Evolutionary conservation across 2,888 invertebrate species (phyloP).

Genomic region (Coelopa pilipes): DNA sequence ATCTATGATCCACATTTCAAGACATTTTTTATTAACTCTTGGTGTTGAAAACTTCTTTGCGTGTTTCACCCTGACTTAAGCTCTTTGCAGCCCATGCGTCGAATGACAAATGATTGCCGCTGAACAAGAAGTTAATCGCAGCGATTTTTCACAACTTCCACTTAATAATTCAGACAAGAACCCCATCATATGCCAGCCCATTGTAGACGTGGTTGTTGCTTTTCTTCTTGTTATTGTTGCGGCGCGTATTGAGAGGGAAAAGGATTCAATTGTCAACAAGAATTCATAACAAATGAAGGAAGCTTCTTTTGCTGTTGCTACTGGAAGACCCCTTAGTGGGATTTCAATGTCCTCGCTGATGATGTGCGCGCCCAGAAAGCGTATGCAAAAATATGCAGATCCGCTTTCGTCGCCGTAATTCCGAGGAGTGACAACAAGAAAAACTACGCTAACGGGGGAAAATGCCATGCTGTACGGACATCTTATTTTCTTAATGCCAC

Average conservation of each 20-base stretch:
- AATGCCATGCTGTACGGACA: slow-evolving; percentile 25
- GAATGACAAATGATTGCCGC: slow-evolving; percentile 56
- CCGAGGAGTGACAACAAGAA: neutral
- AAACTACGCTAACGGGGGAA: neutral
- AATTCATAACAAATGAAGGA: slow-evolving; percentile 26
- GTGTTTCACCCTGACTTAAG: neutral
- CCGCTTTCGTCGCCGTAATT: slow-evolving; percentile 61
- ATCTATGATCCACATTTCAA: neutral
- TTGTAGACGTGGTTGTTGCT: neutral
- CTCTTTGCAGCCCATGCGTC: neutral
- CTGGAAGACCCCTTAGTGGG: slow-evolving; percentile 51
- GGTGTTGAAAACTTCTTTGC: neutral
- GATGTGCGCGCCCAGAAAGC: slow-evolving; percentile 54
- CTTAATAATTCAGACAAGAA: slow-evolving; percentile 40
- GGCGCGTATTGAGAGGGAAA: slow-evolving; percentile 4
- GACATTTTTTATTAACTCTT: neutral
- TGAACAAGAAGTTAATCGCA: slow-evolving; percentile 55
- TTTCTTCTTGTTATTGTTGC: neutral
- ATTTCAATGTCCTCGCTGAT: slow-evolving; percentile 57
- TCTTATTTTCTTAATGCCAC: slow-evolving; percentile 23
- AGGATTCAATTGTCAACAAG: slow-evolving; percentile 41
- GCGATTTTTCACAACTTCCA: slow-evolving; percentile 44
- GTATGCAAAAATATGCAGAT: slow-evolving; percentile 65
- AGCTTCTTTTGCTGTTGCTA: neutral
- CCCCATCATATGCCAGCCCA: neutral